Base-by-base conservation (phyloP, 2,797 vertebrate species). In the Psittacula derbiana region DNA sequence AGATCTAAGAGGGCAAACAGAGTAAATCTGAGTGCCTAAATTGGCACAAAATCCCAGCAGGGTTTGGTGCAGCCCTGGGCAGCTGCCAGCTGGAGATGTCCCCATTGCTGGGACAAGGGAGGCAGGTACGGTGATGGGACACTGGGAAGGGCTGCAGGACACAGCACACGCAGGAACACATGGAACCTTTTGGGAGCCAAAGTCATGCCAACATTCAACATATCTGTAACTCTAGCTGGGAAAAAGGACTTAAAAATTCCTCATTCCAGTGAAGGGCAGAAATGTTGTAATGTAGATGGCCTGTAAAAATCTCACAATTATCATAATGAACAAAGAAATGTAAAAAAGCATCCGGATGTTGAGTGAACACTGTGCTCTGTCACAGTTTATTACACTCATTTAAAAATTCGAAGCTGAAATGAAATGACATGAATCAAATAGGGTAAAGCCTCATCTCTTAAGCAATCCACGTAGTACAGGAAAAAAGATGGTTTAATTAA, bases 321-420 rank as follows among this genome's bases (percentile, higher is more conserved):
- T 38, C 64, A 65, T 52, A 82, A 94, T 28, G 16, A 84, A 36
- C 57, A 79, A 40, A 80, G 57, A 93, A 92, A 94, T n/a, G 11
- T 46, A 92, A 40, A 89, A 87, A 95, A 92, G 57, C 55, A 67
- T 70, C 67, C 86, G 94, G 90, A 93, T 80, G 92, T 85, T 94
- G 81, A 75, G 23, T n/a, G 66, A 92, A 92, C 60, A 81, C 33
- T 76, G 27, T 1, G 10, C 36, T 81, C 60, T 76, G 46, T 53
- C 71, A 78, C 28, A 80, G 88, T 71, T 93, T 74, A 83, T 88
- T 91, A 49, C 28, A n/a, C 47, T 80, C 49, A 30, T 52, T 94
- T 76, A 87, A 93, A 92, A 93, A 87, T 80, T 70, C 1, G 1
- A 71, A 67, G 53, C 60, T 4, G 14, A 91, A 94, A 84, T 43